phyloP scores from a whole-genome alignment of 2,797 vertebrate species.

The Anabas testudineus region DNA sequence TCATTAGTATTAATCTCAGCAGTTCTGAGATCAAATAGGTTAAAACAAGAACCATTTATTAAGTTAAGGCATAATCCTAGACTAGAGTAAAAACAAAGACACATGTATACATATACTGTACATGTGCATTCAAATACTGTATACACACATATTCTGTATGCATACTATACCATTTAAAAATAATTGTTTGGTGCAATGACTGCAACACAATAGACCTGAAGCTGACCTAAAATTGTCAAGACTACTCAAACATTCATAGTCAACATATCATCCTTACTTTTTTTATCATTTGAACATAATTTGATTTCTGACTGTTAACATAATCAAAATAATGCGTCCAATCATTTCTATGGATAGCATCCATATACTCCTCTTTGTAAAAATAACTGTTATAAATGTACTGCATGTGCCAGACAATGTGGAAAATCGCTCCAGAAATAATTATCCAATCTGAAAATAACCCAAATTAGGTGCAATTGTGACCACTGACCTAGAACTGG shows the following conservation, averaged over 20 bases:
- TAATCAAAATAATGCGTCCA: neutral
- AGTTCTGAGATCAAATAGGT: constrained; percentile 56
- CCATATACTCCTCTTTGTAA: neutral
- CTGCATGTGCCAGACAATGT: constrained; percentile 17
- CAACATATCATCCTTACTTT: neutral
- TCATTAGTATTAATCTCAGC: constrained; percentile 58
- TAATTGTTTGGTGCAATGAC: neutral
- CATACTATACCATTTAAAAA: neutral
- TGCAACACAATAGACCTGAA: neutral
- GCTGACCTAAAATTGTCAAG: neutral
- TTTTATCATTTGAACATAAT: neutral
- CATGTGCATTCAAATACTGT: neutral
- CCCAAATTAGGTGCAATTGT: constrained; percentile 67
- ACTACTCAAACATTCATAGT: neutral
- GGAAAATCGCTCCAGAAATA: constrained; percentile 38
- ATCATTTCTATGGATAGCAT: no score
- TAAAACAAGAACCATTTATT: constrained; percentile 56
- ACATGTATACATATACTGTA: no score
- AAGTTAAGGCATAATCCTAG: constrained; percentile 25
- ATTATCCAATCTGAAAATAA: constrained; percentile 59
- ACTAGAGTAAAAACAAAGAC: neutral
- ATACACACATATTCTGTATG: neutral
- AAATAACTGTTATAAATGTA: neutral
- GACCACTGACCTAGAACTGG: constrained; percentile 78
- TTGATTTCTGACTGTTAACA: neutral